A percentile compares a stretch with the other conserved stretches of the same genome.
Evolutionary conservation across 1,140 invertebrate genomes (phyloP).

Genomic region (Lepidurus couesii): DNA sequence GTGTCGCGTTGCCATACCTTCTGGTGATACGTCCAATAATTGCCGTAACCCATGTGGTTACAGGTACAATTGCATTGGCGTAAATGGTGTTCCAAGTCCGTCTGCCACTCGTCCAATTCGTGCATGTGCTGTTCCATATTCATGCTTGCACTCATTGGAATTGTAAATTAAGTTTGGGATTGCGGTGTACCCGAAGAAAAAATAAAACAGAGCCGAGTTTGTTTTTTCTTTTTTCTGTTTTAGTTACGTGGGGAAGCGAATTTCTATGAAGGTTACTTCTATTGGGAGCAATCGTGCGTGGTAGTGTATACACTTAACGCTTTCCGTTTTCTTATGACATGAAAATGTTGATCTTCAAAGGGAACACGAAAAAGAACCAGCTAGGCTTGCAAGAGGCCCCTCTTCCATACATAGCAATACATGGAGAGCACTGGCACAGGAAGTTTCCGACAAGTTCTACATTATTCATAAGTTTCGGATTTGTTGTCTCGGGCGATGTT

Average conservation of each 20-base stretch:
- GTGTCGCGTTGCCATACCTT: constrained; percentile 54
- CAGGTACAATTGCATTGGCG: constrained; percentile 78
- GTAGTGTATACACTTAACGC: neutral
- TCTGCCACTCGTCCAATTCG: constrained; percentile 44
- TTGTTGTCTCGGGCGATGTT: neutral
- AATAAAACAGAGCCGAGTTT: too few species aligned
- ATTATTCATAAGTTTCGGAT: neutral
- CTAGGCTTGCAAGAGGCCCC: neutral
- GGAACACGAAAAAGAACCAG: neutral
- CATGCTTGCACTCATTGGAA: neutral
- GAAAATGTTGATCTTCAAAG: neutral
- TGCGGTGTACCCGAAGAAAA: neutral
- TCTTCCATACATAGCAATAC: constrained; percentile 15
- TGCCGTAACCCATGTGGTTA: constrained; percentile 85
- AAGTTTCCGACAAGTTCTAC: constrained; percentile 8
- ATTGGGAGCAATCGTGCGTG: neutral
- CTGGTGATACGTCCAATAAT: constrained; percentile 70
- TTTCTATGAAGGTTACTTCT: neutral
- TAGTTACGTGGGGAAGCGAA: neutral
- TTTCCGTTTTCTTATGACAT: neutral
- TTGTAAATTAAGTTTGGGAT: neutral
- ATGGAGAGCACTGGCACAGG: constrained; percentile 7
- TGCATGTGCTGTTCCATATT: constrained; percentile 12
- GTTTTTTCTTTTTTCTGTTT: too few species aligned
- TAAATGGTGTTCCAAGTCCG: constrained; percentile 75